phyloP scores from a whole-genome alignment of 2,113 vertebrate genomes.

The Lucifuga dentata region DNA sequence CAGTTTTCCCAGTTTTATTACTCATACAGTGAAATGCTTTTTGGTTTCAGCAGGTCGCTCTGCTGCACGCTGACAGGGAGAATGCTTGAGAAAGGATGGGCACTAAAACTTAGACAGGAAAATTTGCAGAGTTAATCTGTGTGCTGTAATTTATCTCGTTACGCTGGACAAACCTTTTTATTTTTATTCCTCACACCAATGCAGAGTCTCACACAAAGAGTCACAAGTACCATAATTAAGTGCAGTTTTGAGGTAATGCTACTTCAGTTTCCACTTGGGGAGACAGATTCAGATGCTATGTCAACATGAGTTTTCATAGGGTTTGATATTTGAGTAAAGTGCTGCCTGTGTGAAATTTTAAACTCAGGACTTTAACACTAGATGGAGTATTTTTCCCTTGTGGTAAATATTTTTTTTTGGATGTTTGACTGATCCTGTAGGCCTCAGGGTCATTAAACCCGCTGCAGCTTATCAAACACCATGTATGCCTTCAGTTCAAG shows the following conservation, averaged over 20 bases:
- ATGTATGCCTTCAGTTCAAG: slow-evolving; percentile 58
- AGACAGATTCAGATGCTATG: too few species aligned
- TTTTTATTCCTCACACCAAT: not conserved
- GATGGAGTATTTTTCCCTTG: too few species aligned
- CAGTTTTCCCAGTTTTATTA: slow-evolving; percentile 7
- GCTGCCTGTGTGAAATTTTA: too few species aligned
- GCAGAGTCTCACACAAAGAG: too few species aligned
- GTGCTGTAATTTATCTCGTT: slow-evolving; percentile 1
- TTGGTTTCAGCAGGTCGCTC: not conserved
- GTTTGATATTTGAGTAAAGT: too few species aligned
- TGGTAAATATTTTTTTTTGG: not conserved
- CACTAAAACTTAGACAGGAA: slow-evolving; percentile 22
- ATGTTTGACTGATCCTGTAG: slow-evolving; percentile 40
- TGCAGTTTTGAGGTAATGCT: too few species aligned
- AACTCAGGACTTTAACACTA: too few species aligned
- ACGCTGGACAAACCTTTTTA: too few species aligned
- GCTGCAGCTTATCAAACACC: slow-evolving; percentile 60
- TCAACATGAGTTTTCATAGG: too few species aligned
- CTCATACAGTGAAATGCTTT: slow-evolving; percentile 18
- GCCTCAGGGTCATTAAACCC: slow-evolving; percentile 58
- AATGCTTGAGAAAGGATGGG: not conserved
- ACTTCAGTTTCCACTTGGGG: too few species aligned
- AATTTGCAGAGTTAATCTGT: slow-evolving; percentile 2
- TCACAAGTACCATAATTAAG: too few species aligned
- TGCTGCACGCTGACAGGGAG: too few species aligned